These are phyloP conservation scores for Chamaetylas fuelleborni DNA, from an alignment of 2,113 vertebrate genomes.

Conservation along the genomic window DNA sequence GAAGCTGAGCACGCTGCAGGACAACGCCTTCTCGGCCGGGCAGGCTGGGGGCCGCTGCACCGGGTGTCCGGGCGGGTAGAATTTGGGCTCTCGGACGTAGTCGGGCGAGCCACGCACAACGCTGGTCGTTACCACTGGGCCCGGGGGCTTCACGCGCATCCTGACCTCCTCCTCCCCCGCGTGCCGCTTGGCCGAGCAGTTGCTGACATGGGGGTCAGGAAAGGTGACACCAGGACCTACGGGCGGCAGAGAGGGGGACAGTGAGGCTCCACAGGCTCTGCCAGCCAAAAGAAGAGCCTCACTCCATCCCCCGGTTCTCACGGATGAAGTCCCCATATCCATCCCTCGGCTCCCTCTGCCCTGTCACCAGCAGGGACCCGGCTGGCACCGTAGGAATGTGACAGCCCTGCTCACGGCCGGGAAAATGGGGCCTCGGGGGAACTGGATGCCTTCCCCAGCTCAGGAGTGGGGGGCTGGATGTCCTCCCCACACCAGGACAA, in stretches of 20 bases:
- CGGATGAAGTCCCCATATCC: not conserved
- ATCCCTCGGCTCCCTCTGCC: not conserved
- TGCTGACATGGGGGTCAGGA: conserved; percentile 79
- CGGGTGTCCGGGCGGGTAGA: conserved; percentile 72
- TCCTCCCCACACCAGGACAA: not conserved
- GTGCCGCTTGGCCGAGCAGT: conserved; percentile 76
- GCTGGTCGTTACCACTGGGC: conserved; percentile 77
- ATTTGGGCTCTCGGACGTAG: conserved; percentile 80
- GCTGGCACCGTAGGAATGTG: not conserved
- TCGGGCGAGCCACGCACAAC: conserved; percentile 76
- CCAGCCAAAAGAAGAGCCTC: fast-evolving
- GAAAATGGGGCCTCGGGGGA: not conserved
- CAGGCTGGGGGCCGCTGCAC: conserved; percentile 65
- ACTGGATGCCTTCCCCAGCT: not conserved
- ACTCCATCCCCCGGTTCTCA: not conserved
- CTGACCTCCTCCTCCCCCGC: conserved; percentile 77
- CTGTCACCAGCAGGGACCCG: not conserved
- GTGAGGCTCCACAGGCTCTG: not conserved
- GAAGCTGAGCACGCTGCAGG: conserved; percentile 73
- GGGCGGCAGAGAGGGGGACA: not conserved
- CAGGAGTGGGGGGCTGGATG: not conserved
- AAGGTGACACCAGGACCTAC: conserved; percentile 73
- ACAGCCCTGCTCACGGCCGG: not conserved
- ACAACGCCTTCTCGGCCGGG: conserved; percentile 73
- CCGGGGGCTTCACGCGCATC: conserved; percentile 83